phyloP scores from a whole-genome alignment of 2,113 vertebrate species.

The Ranitomeya variabilis region DNA sequence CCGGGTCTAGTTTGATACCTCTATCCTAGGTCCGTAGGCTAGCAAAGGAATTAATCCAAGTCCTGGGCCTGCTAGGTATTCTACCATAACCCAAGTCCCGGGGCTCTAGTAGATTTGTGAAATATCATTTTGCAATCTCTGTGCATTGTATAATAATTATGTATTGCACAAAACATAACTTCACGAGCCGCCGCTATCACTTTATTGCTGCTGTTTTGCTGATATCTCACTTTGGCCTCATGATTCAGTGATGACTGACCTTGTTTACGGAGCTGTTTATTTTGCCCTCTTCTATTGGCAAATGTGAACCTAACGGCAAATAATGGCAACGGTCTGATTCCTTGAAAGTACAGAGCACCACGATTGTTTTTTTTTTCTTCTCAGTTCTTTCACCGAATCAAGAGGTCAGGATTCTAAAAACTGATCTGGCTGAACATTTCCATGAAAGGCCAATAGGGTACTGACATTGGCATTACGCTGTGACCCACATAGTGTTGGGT shows the following conservation, averaged over 20 bases:
- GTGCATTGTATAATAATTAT: neutral
- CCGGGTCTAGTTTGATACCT: too few species aligned
- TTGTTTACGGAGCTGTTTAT: slow-evolving; percentile 30
- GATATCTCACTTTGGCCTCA: neutral
- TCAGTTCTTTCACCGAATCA: slow-evolving; percentile 19
- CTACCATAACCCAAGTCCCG: neutral
- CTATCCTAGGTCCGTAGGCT: too few species aligned
- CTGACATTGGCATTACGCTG: slow-evolving; percentile 24
- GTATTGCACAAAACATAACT: neutral
- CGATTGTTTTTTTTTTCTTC: slow-evolving; percentile 9
- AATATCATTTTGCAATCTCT: neutral
- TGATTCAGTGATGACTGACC: neutral
- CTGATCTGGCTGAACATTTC: slow-evolving; percentile 35
- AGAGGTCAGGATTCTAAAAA: slow-evolving; percentile 41
- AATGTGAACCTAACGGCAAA: slow-evolving; percentile 2
- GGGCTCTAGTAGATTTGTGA: neutral
- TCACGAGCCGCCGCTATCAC: neutral
- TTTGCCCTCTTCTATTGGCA: neutral
- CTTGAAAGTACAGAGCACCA: slow-evolving; percentile 52
- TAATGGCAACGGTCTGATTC: slow-evolving; percentile 49
- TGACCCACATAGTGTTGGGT: slow-evolving; percentile 37
- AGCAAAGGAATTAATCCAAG: too few species aligned
- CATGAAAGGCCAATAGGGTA: slow-evolving; percentile 46
- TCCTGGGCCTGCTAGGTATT: too few species aligned
- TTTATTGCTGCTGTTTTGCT: neutral